These are phyloP conservation scores for Aphidoletes aphidimyza DNA, from an alignment of 2,888 invertebrate genomes.

Conservation along the genomic window DNA sequence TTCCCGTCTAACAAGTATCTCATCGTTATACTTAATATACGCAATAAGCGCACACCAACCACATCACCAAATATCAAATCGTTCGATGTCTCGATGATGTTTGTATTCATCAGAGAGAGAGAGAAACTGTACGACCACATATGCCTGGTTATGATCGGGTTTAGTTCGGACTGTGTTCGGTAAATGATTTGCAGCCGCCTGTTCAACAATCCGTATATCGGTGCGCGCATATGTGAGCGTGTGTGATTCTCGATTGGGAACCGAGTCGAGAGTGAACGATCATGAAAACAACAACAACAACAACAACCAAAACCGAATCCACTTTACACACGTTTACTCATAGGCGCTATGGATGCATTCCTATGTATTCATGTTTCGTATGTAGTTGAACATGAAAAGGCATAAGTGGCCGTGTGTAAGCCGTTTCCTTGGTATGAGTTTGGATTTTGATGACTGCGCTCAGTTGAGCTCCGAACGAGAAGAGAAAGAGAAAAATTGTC, in stretches of 20 bases:
- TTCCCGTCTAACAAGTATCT: not conserved
- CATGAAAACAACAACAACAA: not conserved
- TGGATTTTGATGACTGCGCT: not conserved
- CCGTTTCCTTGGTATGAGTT: not conserved
- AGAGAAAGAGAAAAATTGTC: slow-evolving; percentile 14
- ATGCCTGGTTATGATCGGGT: not conserved
- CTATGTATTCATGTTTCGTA: slow-evolving; percentile 11
- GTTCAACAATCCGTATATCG: not conserved
- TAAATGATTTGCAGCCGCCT: slow-evolving; percentile 1
- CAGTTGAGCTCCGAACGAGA: not conserved
- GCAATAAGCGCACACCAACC: slow-evolving; percentile 17
- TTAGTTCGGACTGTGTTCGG: slow-evolving; percentile 12
- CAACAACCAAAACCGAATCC: not conserved
- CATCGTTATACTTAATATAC: slow-evolving; percentile 25
- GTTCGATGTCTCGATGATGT: no score
- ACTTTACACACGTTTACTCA: slow-evolving; percentile 32
- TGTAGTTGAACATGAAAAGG: not conserved
- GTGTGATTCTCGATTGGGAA: slow-evolving; percentile 20
- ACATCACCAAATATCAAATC: no score
- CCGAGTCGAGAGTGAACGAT: not conserved
- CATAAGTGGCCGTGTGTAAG: not conserved
- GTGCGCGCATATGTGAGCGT: not conserved
- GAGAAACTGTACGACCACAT: not conserved
- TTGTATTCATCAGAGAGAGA: no score
- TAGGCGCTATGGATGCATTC: slow-evolving; percentile 34